phyloP scores from a whole-genome alignment of 2,113 vertebrate species.

The Cololabis saira region DNA sequence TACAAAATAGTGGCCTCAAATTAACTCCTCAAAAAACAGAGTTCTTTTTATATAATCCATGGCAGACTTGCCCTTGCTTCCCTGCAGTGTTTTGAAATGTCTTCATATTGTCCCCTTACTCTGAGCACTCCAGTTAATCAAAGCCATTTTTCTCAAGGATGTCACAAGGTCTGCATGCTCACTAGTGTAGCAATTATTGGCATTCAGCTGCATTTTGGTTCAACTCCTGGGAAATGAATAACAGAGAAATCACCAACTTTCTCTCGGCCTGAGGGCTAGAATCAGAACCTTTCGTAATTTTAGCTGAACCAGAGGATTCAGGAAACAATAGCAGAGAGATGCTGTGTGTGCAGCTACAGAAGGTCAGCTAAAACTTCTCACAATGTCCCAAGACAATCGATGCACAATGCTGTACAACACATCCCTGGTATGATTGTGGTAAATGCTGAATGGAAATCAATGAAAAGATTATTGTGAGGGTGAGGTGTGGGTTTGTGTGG shows the following conservation, averaged over 20 bases:
- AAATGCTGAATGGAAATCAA: too few relatives aligned
- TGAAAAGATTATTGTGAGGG: too few relatives aligned
- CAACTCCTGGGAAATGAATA: slow-evolving; percentile 26
- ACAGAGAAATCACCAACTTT: slow-evolving; percentile 42
- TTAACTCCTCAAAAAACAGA: too few relatives aligned
- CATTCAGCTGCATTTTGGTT: slow-evolving; percentile 35
- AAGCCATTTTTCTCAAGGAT: slow-evolving; percentile 41
- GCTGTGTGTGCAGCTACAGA: slow-evolving; percentile 42
- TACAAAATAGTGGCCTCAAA: too few relatives aligned
- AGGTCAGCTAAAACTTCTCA: slow-evolving; percentile 56
- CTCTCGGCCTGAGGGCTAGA: slow-evolving; percentile 30
- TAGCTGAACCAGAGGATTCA: slow-evolving; percentile 42
- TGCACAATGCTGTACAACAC: neutral
- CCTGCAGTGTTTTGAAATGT: neutral
- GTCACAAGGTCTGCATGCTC: slow-evolving; percentile 32
- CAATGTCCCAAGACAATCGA: slow-evolving; percentile 23
- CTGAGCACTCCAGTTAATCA: neutral
- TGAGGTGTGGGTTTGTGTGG: too few relatives aligned
- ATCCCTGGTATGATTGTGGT: too few relatives aligned
- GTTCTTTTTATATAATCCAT: too few relatives aligned
- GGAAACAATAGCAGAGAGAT: slow-evolving; percentile 34
- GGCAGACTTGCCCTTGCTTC: neutral
- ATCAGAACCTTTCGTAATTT: slow-evolving; percentile 52
- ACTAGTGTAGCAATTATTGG: slow-evolving; percentile 20
- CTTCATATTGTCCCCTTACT: neutral